phyloP scores from a whole-genome alignment of 2,797 vertebrate genomes.

The Chrosomus eos region DNA sequence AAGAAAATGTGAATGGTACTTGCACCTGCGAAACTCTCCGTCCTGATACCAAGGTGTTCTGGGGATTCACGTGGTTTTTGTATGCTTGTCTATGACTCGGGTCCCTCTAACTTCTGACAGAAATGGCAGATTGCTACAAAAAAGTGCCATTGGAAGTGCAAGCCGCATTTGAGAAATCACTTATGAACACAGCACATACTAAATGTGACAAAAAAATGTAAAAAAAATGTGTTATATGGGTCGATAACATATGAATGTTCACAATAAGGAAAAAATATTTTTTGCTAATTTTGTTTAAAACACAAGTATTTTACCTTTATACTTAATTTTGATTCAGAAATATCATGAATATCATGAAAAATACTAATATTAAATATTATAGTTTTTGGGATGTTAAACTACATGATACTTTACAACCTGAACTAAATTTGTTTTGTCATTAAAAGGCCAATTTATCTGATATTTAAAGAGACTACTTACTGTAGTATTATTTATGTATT shows the following conservation, averaged over 20 bases:
- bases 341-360: not conserved
- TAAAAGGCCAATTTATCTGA: not conserved
- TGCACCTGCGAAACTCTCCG: not conserved
- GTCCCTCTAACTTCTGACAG: not conserved
- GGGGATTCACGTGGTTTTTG: not conserved
- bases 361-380: not conserved
- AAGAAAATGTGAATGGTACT: not conserved
- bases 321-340: not conserved
- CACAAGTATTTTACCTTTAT: not conserved
- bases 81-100: too few relatives aligned
- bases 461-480: not conserved
- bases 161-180: too few relatives aligned
- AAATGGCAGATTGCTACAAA: not conserved
- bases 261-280: rapidly evolving
- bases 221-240: not conserved
- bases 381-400: not conserved
- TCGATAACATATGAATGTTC: not conserved
- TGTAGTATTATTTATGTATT: not conserved
- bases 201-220: not conserved
- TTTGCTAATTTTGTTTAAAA: not conserved
- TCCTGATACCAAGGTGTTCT: not conserved
- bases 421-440: not conserved
- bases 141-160: not conserved
- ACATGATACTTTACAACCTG: not conserved
- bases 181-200: not conserved